Evolutionary conservation across 2,888 invertebrate genomes (phyloP).

Genomic region (Mythimna albipuncta): DNA sequence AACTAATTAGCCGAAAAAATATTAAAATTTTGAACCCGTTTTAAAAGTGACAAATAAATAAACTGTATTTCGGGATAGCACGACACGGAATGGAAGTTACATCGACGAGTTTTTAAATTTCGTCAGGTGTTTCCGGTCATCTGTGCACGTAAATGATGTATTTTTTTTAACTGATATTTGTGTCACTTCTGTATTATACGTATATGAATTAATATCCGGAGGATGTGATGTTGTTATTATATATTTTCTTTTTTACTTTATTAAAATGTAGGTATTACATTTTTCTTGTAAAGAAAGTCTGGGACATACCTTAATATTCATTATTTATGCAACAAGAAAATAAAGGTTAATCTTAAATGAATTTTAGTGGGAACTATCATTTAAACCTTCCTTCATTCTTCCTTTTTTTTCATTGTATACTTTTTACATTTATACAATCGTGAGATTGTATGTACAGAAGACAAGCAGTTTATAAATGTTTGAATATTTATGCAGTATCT

Average conservation of each 20-base stretch:
- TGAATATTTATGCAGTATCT: too few relatives aligned
- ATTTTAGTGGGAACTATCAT: too few relatives aligned
- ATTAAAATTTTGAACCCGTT: constrained; percentile 66
- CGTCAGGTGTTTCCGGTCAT: constrained; percentile 62
- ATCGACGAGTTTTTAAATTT: constrained; percentile 56
- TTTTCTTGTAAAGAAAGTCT: not conserved
- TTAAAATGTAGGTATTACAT: too few relatives aligned
- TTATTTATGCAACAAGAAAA: too few relatives aligned
- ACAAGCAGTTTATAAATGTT: too few relatives aligned
- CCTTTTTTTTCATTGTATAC: too few relatives aligned
- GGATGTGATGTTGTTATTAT: not conserved
- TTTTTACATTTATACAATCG: too few relatives aligned
- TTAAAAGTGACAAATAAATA: constrained; percentile 72
- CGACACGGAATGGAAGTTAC: constrained; percentile 55
- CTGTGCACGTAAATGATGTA: constrained; percentile 50
- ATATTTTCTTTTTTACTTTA: too few relatives aligned
- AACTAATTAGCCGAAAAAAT: constrained; percentile 65
- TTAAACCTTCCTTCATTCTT: too few relatives aligned
- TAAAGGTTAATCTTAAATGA: too few relatives aligned
- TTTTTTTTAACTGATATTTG: constrained; percentile 27
- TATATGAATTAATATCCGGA: constrained; percentile 30
- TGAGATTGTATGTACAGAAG: too few relatives aligned
- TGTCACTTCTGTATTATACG: constrained; percentile 14
- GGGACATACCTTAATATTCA: not conserved
- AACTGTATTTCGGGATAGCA: constrained; percentile 61